Conservation (phyloP, 2,888 invertebrate genomes). For the Blastobasis lacticolella region DNA sequence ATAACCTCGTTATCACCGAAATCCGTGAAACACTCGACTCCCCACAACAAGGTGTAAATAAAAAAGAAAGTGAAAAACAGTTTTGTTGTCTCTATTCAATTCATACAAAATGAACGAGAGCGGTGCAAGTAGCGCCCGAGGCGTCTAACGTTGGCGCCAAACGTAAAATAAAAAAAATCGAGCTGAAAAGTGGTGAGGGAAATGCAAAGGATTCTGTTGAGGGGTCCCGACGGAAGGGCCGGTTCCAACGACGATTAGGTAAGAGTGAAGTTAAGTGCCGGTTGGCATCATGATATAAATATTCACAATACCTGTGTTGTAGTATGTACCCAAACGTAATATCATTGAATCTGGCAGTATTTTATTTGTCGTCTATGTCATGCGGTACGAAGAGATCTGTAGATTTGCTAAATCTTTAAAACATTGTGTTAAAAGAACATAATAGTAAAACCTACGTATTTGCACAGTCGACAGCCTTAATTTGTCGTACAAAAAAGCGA, state of each 20-base stretch:
- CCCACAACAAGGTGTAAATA: neutral
- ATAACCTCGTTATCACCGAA: neutral
- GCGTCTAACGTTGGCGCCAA: conserved; percentile 46
- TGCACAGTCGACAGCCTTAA: too few species aligned
- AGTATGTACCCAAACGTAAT: too few species aligned
- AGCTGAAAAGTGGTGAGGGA: conserved; percentile 43
- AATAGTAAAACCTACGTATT: too few species aligned
- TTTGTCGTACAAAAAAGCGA: too few species aligned
- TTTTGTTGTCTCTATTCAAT: neutral
- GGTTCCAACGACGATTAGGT: conserved; percentile 9
- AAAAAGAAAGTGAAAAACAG: conserved; percentile 1
- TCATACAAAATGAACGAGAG: conserved; percentile 33
- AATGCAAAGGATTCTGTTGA: conserved; percentile 43
- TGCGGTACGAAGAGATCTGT: too few species aligned
- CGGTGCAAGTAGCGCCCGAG: conserved; percentile 43
- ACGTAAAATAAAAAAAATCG: conserved; percentile 38
- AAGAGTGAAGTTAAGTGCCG: conserved; percentile 13
- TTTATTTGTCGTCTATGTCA: too few species aligned
- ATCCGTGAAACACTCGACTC: conserved; percentile 1
- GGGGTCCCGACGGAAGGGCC: conserved; percentile 24
- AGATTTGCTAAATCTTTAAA: too few species aligned
- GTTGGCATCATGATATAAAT: too few species aligned
- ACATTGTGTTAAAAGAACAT: too few species aligned
- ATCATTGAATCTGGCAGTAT: too few species aligned
- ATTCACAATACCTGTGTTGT: too few species aligned